Base-by-base conservation (phyloP, 2,113 vertebrate genomes). In the Sorex fumeus region DNA sequence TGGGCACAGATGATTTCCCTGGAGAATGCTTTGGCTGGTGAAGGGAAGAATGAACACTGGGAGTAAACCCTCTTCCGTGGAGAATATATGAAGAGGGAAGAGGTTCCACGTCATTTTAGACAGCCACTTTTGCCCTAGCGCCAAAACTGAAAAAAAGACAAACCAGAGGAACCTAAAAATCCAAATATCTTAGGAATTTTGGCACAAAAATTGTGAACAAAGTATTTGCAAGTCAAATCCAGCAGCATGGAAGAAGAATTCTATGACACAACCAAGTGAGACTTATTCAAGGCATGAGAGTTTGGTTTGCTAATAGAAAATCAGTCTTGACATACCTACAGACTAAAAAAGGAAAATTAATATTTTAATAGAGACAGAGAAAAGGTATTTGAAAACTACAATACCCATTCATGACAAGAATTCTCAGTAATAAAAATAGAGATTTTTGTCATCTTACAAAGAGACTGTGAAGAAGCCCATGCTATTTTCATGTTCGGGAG, bases 21-120 rank as follows among this genome's bases (percentile, higher is more conserved):
- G 74, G 45, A 69, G 45, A 78, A 34, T 91, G 87, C 34, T 71
- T 9, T 87, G 84, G 19, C 69, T 78, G 36, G 43, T 90, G 84
- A 77, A 64, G 77, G 64, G 34, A 60, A 75, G 45, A 84, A 90
- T 62, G 57, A 87, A 30, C 18, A 30, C 16, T 50, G 67, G n/a
- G 36, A 53, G 30, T 53, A 62, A 1, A 43, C 30, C 71, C 1
- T 87, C 23, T 74, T 16, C 16, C 80, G 10, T 64, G 72, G 69
- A 88, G 89, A 87, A 62, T 0, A 69, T 30, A 85, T 78, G 19
- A 85, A 18, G 12, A 19, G 1, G 21, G 6, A 84, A 23, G 3
- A 25, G 4, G 40, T 72, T 7, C 8, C 57, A 23, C 60, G 27
- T 50, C 25, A n/a, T 43, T 88, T 84, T 80, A 64, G 57, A 43